phyloP scores from a whole-genome alignment of 2,113 vertebrate species.

The Zingel zingel region DNA sequence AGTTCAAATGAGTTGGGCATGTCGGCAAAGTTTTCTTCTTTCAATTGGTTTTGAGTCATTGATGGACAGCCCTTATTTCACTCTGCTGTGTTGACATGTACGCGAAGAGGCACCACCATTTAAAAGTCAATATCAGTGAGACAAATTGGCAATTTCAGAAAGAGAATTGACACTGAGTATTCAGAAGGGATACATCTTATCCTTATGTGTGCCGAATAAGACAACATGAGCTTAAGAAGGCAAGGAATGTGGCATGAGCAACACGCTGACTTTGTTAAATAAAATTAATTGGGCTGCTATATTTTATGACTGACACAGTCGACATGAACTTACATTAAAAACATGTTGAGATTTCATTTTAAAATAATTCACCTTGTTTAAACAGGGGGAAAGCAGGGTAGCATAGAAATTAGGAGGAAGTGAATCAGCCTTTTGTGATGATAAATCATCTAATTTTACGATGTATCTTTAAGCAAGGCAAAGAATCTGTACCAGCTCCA shows the following conservation, averaged over 20 bases:
- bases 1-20: conserved; percentile 46
- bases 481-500: background rate
- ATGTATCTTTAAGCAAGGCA: background rate
- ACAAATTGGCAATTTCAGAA: conserved; percentile 63
- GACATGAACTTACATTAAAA: conserved; percentile 25
- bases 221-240: conserved; percentile 20
- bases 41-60: conserved; percentile 22
- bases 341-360: conserved; percentile 31
- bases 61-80: conserved; percentile 53
- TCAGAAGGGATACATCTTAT: conserved; percentile 18
- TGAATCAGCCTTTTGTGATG: background rate
- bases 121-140: conserved; percentile 63
- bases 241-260: background rate
- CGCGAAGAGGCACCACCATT: conserved; percentile 44
- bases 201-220: conserved; percentile 29
- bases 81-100: conserved; percentile 39
- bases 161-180: conserved; percentile 39
- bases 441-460: background rate
- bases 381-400: background rate
- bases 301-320: conserved; percentile 41
- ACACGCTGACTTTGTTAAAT: background rate
- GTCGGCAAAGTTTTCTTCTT: conserved; percentile 34
- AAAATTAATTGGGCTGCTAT: conserved; percentile 38
- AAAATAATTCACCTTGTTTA: conserved; percentile 20
- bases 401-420: conserved; percentile 38